Evolutionary conservation across 2,797 vertebrate species (phyloP), one percentile per base, ranked within the genome.

Genomic region (Salmo trutta): DNA sequence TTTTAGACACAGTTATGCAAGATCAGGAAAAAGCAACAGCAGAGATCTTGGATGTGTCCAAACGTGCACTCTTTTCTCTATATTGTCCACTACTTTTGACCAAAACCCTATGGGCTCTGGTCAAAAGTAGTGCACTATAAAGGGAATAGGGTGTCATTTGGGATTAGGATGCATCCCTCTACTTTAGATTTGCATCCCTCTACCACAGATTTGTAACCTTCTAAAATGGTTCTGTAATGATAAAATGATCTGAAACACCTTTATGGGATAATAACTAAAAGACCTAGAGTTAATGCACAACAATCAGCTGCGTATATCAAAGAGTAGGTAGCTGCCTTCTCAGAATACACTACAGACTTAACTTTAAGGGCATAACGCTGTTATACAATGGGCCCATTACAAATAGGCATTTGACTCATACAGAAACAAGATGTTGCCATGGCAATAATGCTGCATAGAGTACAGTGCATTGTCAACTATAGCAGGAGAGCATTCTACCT

Each of bases 401-500:
- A 74, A 64, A 54, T 68, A 68, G 70, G 75, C 79, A 36, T 83
- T 84, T 76, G 78, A 87, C 83, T 85, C 85, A 82, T 69, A 84
- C 72, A 78, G 77, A 86, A 79, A 79, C 66, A 71, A 83, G 77
- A 66, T 41, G 86, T 89, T 90, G 84, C 85, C 85, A 87, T 88
- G 84, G 86, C 74, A 85, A 89, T 88, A 66, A 75, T 83, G 76
- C 82, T 83, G 82, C 80, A 81, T 84, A 84, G 56, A 74, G 56
- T 33, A 73, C 53, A 73, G 72, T 71, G n/a, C n/a, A 29, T 29
- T 77, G 76, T 86, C 80, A 81, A 81, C 87, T 87, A 86, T 86
- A 88, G 84, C 82, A 84, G 86, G 81, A 81, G 14, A 12, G 31
- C 31, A 6, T 68, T 78, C 79, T 87, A 88, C 82, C 87, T 88